phyloP scores from a whole-genome alignment of 2,113 vertebrate species.

The Seriola rivoliana region DNA sequence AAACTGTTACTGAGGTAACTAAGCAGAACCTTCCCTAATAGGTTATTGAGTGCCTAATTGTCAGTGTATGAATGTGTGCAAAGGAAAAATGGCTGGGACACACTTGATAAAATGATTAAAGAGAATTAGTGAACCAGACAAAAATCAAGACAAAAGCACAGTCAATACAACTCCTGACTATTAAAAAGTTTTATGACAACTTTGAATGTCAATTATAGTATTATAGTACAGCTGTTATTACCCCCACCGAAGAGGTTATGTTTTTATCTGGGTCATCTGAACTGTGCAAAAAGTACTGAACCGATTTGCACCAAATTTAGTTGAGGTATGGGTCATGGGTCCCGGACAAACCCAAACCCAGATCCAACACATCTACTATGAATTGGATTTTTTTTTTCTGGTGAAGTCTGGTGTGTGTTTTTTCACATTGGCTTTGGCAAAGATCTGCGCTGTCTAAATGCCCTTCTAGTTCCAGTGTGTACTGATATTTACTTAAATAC shows the following conservation, averaged over 20 bases:
- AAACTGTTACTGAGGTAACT: slow-evolving; percentile 50
- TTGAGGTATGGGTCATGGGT: too few relatives aligned
- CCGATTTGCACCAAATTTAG: too few relatives aligned
- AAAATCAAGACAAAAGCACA: not conserved
- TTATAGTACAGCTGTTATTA: not conserved
- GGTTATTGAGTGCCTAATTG: slow-evolving; percentile 48
- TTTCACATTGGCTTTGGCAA: too few relatives aligned
- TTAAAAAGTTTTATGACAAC: not conserved
- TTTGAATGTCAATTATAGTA: not conserved
- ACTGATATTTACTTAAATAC: not conserved
- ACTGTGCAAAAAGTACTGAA: too few relatives aligned
- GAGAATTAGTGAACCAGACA: not conserved
- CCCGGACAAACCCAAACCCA: too few relatives aligned
- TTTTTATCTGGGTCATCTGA: too few relatives aligned
- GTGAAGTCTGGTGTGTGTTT: too few relatives aligned
- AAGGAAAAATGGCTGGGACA: not conserved
- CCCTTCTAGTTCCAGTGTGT: not conserved
- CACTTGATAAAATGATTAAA: slow-evolving; percentile 17
- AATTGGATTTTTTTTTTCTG: too few relatives aligned
- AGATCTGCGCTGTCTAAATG: too few relatives aligned
- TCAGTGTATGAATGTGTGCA: slow-evolving; percentile 1
- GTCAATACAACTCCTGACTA: not conserved
- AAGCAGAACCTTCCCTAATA: slow-evolving; percentile 53
- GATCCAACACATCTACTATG: too few relatives aligned
- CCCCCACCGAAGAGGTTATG: not conserved